Conservation (phyloP, 2,797 vertebrate genomes). For the Oreochromis grahami region DNA sequence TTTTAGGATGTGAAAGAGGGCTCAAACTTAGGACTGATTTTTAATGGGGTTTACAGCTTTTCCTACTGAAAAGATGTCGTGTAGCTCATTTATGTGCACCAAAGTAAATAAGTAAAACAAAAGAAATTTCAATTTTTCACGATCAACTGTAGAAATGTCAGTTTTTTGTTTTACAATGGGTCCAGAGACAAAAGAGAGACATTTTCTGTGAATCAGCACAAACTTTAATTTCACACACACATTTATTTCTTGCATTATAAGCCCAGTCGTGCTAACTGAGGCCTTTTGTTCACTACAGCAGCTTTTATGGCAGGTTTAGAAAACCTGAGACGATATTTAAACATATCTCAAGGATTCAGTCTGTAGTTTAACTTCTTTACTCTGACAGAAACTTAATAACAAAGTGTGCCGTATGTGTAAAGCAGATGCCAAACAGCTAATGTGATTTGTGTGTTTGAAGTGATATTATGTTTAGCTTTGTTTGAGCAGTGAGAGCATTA, state of each 20-base stretch:
- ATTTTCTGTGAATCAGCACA: neutral
- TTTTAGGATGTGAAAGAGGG: neutral
- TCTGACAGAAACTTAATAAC: neutral
- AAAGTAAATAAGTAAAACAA: neutral
- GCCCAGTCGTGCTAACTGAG: neutral
- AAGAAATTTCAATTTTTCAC: neutral
- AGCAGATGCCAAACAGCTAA: neutral
- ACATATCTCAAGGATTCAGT: neutral
- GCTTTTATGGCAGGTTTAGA: neutral
- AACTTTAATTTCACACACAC: neutral
- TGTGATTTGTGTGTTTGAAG: neutral
- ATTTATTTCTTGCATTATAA: neutral
- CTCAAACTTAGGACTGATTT: neutral
- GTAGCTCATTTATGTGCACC: neutral
- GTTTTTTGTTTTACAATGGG: neutral
- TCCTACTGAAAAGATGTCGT: accelerated
- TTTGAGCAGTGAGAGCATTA: neutral
- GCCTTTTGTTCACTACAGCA: neutral
- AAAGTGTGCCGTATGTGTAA: neutral
- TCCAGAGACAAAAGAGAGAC: neutral
- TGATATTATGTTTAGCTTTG: neutral
- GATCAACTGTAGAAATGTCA: neutral
- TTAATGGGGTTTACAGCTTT: neutral
- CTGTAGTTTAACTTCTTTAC: neutral
- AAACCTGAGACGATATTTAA: neutral